Evolutionary conservation across 2,888 invertebrate genomes (phyloP).

Genomic region (Ornithoptera alexandrae): DNA sequence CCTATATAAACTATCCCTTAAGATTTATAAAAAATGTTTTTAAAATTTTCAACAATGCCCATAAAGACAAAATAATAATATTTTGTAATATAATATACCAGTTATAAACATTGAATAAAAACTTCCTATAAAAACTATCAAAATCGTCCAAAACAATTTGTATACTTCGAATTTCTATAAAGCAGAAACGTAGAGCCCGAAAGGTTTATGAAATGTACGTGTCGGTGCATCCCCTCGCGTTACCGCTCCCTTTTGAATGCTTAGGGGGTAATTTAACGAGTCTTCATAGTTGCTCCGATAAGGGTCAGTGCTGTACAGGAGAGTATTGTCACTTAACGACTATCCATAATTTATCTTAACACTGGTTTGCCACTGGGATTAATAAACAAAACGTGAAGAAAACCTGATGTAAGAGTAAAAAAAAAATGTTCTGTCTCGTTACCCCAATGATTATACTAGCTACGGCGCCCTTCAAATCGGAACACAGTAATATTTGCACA

Average conservation of each 20-base stretch:
- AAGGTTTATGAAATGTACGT: conserved; percentile 63
- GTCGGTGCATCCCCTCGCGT: conserved; percentile 54
- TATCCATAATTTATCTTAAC: conserved; percentile 21
- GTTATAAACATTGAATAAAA: not conserved
- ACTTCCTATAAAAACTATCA: not conserved
- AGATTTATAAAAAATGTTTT: no score
- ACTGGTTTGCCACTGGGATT: conserved; percentile 23
- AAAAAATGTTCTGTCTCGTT: no score
- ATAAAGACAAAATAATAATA: no score
- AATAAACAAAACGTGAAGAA: conserved; percentile 28
- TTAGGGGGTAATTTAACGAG: conserved; percentile 24
- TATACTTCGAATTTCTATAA: not conserved
- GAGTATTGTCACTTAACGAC: conserved; percentile 31
- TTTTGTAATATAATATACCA: not conserved
- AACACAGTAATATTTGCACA: no score
- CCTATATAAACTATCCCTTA: no score
- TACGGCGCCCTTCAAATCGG: no score
- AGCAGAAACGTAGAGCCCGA: conserved; percentile 37
- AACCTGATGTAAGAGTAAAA: no score
- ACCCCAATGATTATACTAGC: no score
- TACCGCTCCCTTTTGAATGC: conserved; percentile 17
- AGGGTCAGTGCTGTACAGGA: conserved; percentile 22
- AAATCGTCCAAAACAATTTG: not conserved
- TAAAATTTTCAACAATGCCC: no score
- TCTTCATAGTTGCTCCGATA: conserved; percentile 20